phyloP scores from a whole-genome alignment of 1,140 invertebrate genomes.

The Armadillidium nasatum region DNA sequence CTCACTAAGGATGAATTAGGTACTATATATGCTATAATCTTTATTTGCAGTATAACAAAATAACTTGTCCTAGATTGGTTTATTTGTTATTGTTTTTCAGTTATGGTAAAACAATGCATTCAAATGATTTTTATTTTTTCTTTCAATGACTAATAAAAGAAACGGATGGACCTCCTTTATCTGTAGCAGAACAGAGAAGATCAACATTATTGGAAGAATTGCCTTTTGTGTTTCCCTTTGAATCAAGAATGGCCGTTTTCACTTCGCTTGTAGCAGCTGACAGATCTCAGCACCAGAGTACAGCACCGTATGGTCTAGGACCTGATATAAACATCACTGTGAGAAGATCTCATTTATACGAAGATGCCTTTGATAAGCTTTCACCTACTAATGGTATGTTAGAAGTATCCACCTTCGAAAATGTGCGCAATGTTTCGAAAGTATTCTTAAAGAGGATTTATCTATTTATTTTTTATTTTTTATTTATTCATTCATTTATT shows the following conservation, averaged over 20 bases:
- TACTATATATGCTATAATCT: constrained; percentile 27
- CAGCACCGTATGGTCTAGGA: constrained; percentile 36
- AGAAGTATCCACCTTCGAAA: too few species aligned
- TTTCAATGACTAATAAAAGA: constrained; percentile 44
- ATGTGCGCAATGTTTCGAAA: too few species aligned
- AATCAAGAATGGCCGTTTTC: constrained; percentile 78
- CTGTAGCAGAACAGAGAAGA: constrained; percentile 80
- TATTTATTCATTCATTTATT: too few species aligned
- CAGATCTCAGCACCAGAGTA: constrained; percentile 48
- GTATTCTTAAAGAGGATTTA: too few species aligned
- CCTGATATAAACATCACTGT: constrained; percentile 68
- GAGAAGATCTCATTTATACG: constrained; percentile 86
- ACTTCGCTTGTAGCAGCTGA: constrained; percentile 61
- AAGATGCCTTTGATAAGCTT: constrained; percentile 93
- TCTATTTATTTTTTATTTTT: too few species aligned
- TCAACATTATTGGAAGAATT: constrained; percentile 83
- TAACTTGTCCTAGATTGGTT: not conserved
- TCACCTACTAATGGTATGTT: constrained; percentile 75
- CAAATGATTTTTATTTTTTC: not conserved
- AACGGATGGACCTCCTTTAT: constrained; percentile 67
- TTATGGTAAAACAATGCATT: not conserved
- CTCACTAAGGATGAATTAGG: constrained; percentile 60
- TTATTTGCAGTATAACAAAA: not conserved
- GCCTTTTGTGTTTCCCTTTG: constrained; percentile 88
- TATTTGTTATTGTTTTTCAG: not conserved